Evolutionary conservation across 1,140 invertebrate genomes (phyloP).

Genomic region (Caenorhabditis elegans): DNA sequence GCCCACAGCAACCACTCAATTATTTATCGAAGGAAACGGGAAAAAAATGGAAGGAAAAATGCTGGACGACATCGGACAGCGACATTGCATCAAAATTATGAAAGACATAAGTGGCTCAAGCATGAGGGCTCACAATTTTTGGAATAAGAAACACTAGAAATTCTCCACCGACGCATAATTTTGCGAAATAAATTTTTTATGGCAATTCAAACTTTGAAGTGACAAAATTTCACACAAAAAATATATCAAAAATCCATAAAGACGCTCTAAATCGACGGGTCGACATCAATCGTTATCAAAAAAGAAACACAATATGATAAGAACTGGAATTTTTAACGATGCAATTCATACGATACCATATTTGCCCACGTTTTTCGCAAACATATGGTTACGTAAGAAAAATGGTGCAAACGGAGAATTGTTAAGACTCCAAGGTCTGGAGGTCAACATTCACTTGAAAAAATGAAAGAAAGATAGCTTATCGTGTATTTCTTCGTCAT

Average conservation of each 20-base stretch:
- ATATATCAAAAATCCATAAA: not conserved
- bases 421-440: no score
- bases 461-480: no score
- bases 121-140: no score
- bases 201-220: no score
- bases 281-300: not conserved
- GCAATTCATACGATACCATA: not conserved
- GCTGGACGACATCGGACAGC: not conserved
- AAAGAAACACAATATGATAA: not conserved
- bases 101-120: not conserved
- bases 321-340: conserved; percentile 11
- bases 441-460: no score
- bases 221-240: no score
- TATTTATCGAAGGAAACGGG: conserved; percentile 27
- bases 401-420: no score
- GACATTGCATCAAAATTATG: not conserved
- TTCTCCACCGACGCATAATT: no score
- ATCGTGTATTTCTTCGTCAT: no score
- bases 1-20: conserved; percentile 9
- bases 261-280: not conserved
- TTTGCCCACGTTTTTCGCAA: not conserved
- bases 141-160: no score
- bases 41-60: conserved; percentile 17
- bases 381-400: not conserved
- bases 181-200: not conserved